These are phyloP conservation scores for Willowsia nigromaculata DNA, from an alignment of 2,888 invertebrate species.

Conservation along the genomic window DNA sequence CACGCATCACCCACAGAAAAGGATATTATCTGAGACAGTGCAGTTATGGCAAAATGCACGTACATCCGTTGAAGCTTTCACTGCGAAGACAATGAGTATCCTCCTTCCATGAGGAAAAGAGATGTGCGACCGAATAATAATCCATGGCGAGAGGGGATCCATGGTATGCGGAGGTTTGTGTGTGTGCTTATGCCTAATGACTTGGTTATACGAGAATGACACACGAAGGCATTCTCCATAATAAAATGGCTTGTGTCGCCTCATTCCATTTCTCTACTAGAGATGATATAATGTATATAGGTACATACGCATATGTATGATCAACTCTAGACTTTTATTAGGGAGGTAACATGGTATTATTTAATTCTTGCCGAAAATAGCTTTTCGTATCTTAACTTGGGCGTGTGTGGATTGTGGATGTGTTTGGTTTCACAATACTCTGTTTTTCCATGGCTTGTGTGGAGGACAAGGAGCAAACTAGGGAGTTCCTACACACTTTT, in stretches of 20 bases:
- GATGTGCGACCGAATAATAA: constrained; percentile 35
- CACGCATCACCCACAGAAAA: constrained; percentile 3
- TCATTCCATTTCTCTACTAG: not conserved
- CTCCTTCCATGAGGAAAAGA: not conserved
- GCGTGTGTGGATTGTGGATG: constrained; percentile 5
- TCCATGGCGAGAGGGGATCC: not conserved
- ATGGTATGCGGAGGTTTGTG: not conserved
- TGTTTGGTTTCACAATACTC: not conserved
- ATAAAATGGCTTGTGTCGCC: constrained; percentile 31
- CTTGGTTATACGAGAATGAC: constrained; percentile 5
- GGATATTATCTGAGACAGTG: constrained; percentile 18
- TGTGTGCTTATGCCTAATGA: constrained; percentile 35
- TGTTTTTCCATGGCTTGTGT: constrained; percentile 3
- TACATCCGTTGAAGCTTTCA: constrained; percentile 10
- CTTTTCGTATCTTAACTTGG: not conserved
- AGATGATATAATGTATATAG: no score
- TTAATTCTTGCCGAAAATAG: constrained; percentile 29
- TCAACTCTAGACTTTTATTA: not conserved
- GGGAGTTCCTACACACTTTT: constrained; percentile 9
- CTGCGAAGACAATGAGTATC: constrained; percentile 31
- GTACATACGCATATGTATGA: not conserved
- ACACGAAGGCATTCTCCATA: constrained; percentile 27
- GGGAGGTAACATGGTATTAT: constrained; percentile 18
- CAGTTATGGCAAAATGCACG: constrained; percentile 17
- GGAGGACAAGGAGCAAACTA: not conserved